phyloP scores from a whole-genome alignment of 2,888 invertebrate genomes.

The Drosophila testacea region DNA sequence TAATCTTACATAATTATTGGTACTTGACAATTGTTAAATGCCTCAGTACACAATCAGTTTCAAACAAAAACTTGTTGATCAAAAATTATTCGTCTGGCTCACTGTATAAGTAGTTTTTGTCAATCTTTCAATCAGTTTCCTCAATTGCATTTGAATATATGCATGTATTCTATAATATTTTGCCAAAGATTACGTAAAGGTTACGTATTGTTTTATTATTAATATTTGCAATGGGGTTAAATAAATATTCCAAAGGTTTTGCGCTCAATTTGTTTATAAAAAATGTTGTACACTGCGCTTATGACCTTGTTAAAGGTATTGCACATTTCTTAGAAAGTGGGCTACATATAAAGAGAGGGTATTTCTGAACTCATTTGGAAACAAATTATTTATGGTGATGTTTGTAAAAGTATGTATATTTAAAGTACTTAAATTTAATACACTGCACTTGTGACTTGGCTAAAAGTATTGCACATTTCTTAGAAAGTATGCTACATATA shows the following conservation, averaged over 20 bases:
- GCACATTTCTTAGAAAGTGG: conserved; percentile 1
- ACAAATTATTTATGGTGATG: too few species aligned
- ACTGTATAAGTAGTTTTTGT: neutral
- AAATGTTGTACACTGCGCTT: conserved; percentile 1
- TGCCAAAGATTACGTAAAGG: neutral
- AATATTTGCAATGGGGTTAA: conserved; percentile 69
- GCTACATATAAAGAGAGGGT: neutral
- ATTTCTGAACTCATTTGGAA: neutral
- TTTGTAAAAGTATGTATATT: too few species aligned
- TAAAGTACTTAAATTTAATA: neutral
- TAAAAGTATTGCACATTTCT: conserved; percentile 1
- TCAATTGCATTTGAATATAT: neutral
- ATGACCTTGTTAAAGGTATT: conserved; percentile 4
- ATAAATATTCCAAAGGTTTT: conserved; percentile 30
- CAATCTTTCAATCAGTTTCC: neutral
- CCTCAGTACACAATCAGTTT: too few species aligned
- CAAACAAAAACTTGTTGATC: too few species aligned
- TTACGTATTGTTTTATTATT: conserved; percentile 32
- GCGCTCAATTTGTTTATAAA: neutral
- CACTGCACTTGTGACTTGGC: neutral
- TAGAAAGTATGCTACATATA: neutral
- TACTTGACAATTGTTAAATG: too few species aligned
- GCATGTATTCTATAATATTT: conserved; percentile 1
- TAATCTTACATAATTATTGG: too few species aligned
- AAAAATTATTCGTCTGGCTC: too few species aligned